Conservation (phyloP, 2,113 vertebrate species). For the Centrocercus urophasianus region DNA sequence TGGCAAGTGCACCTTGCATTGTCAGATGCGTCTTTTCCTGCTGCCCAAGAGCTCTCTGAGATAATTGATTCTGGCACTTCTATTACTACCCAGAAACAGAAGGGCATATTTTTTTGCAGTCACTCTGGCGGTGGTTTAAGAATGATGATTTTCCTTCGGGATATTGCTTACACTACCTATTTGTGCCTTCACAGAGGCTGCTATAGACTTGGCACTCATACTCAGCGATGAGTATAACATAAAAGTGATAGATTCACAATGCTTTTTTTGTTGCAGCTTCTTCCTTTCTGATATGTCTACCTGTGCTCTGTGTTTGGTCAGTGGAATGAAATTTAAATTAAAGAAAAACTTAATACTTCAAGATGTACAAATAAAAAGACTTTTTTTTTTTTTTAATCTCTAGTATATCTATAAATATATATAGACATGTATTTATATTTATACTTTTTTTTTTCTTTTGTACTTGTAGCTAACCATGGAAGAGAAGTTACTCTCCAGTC, state of each 20-base stretch:
- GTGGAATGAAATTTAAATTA: background rate
- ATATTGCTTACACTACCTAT: constrained; percentile 5
- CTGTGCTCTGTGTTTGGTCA: background rate
- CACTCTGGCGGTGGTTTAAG: background rate
- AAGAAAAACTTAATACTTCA: background rate
- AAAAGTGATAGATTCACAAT: background rate
- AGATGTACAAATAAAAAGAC: background rate
- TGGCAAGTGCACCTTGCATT: background rate
- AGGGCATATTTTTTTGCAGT: constrained; percentile 38
- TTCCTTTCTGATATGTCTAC: background rate
- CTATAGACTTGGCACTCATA: background rate
- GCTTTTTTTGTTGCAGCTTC: background rate
- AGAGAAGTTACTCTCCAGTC: background rate
- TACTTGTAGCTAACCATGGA: background rate
- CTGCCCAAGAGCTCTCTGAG: background rate
- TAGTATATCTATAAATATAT: background rate
- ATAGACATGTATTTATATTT: too few species aligned
- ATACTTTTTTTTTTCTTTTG: background rate
- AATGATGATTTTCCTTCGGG: background rate
- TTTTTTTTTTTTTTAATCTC: background rate
- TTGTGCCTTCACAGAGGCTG: background rate
- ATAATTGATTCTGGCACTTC: constrained; percentile 61
- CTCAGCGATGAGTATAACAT: background rate
- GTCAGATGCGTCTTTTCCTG: background rate
- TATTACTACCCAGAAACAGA: constrained; percentile 42